Evolutionary conservation across 2,113 vertebrate species (phyloP).

Genomic region (Pheucticus melanocephalus): DNA sequence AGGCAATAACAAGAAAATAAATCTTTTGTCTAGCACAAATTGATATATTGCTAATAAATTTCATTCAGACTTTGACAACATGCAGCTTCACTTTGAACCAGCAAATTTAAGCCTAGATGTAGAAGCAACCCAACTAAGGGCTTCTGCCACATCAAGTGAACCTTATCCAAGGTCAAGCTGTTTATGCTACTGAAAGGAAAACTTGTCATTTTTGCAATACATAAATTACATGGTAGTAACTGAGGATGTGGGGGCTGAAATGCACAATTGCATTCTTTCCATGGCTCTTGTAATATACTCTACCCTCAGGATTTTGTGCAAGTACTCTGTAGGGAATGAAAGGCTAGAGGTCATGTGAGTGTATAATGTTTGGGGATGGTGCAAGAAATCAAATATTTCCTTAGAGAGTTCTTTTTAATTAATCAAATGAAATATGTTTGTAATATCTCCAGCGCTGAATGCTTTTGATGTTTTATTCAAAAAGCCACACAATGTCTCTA

Average conservation of each 20-base stretch:
- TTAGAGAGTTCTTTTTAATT: constrained; percentile 32
- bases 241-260: constrained; percentile 3
- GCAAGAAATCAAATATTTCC: constrained; percentile 20
- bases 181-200: constrained; percentile 34
- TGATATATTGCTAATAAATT: neutral
- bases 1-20: neutral
- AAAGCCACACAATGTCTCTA: neutral
- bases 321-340: constrained; percentile 32
- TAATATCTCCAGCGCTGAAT: neutral
- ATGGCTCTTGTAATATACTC: constrained; percentile 26
- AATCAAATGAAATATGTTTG: constrained; percentile 53
- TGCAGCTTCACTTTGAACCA: neutral
- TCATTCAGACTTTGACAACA: neutral
- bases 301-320: constrained; percentile 18
- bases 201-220: neutral
- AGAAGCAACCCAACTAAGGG: neutral
- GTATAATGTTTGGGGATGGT: neutral
- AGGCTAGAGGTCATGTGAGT: constrained; percentile 25
- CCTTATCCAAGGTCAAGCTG: neutral
- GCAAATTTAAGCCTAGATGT: neutral
- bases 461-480: constrained; percentile 31
- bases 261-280: constrained; percentile 37
- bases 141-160: neutral
- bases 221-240: constrained; percentile 42
- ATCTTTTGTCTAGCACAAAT: neutral